A percentile compares a stretch with the other conserved stretches of the same genome.
Conservation (phyloP, 1,140 invertebrate genomes). For the Panagrolaimus sp. region DNA sequence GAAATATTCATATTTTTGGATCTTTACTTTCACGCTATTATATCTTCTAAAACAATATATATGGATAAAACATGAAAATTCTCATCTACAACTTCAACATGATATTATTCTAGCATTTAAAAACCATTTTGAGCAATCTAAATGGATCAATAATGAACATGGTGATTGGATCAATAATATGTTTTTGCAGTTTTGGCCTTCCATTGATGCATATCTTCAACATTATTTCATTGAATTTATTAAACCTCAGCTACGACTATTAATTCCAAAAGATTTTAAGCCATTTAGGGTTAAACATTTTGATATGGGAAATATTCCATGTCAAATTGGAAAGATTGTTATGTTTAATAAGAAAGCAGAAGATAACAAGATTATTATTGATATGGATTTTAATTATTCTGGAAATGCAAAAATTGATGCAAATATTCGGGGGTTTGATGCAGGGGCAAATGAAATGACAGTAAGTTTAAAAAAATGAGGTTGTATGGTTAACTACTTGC, state of each 20-base stretch:
- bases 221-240: constrained; percentile 52
- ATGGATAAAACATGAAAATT: constrained; percentile 27
- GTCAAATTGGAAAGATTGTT: constrained; percentile 51
- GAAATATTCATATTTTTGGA: constrained; percentile 47
- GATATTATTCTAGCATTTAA: constrained; percentile 47
- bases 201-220: constrained; percentile 51
- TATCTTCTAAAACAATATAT: constrained; percentile 35
- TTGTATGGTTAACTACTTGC: too few species aligned
- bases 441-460: constrained; percentile 53
- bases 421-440: constrained; percentile 53
- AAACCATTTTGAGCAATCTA: constrained; percentile 44
- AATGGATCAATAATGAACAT: constrained; percentile 54
- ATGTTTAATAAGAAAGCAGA: constrained; percentile 56
- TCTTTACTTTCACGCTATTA: constrained; percentile 34
- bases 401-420: constrained; percentile 56
- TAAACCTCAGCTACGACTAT: constrained; percentile 51
- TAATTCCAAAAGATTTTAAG: constrained; percentile 57
- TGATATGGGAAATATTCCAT: constrained; percentile 54
- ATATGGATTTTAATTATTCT: constrained; percentile 57
- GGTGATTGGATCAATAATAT: constrained; percentile 58
- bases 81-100: constrained; percentile 30
- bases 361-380: constrained; percentile 53
- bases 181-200: constrained; percentile 54
- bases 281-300: constrained; percentile 55
- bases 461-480: too few species aligned